phyloP scores from a whole-genome alignment of 2,113 vertebrate genomes.

The Taxidea taxus region DNA sequence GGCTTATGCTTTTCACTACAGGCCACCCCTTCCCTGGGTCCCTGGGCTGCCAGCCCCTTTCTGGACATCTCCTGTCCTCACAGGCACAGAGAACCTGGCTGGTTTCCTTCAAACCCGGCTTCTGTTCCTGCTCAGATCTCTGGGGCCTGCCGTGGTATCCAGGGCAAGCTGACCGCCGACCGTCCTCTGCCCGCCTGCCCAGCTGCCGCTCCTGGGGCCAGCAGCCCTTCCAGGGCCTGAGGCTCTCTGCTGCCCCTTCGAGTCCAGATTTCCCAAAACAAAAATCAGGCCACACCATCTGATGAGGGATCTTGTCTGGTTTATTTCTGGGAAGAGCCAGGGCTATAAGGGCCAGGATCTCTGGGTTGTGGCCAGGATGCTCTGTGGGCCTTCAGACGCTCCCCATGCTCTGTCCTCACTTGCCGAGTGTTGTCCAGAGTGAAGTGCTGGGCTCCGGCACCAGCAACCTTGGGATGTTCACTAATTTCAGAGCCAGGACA shows the following conservation, averaged over 20 bases:
- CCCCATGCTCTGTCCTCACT: background rate
- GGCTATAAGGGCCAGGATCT: slow-evolving; percentile 31
- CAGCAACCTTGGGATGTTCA: background rate
- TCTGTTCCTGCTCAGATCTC: background rate
- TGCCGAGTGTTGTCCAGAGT: background rate
- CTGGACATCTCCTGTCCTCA: background rate
- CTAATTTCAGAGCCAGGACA: background rate
- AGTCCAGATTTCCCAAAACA: slow-evolving; percentile 63
- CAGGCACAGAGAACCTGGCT: background rate
- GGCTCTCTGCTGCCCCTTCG: slow-evolving; percentile 43
- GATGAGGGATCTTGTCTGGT: slow-evolving; percentile 52
- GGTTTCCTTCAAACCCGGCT: background rate
- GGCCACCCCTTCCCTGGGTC: background rate
- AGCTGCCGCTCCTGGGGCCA: background rate
- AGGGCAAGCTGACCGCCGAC: slow-evolving; percentile 58
- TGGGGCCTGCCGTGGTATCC: background rate
- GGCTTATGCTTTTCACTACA: background rate
- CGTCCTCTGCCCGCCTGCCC: slow-evolving; percentile 41
- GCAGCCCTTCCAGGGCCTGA: slow-evolving; percentile 2
- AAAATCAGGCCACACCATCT: slow-evolving; percentile 70
- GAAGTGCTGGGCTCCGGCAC: background rate
- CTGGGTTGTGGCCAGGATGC: slow-evolving; percentile 46
- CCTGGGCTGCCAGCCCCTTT: background rate
- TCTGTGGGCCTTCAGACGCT: background rate
- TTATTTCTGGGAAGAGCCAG: slow-evolving; percentile 63